Evolutionary conservation across 2,113 vertebrate species (phyloP).

Genomic region (Kryptolebias marmoratus): DNA sequence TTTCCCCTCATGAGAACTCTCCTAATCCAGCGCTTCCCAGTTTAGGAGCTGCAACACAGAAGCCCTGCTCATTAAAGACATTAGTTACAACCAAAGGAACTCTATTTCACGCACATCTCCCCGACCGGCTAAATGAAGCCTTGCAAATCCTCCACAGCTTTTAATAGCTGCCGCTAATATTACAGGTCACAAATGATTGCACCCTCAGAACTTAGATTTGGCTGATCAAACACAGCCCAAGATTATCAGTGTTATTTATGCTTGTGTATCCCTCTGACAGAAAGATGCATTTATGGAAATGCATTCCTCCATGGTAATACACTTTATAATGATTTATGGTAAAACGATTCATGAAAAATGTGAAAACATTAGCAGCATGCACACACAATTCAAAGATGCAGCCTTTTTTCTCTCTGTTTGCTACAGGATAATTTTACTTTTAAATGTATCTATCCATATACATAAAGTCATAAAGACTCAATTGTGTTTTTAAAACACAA

Average conservation of each 20-base stretch:
- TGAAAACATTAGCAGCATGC: conserved; percentile 34
- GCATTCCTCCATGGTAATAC: conserved; percentile 69
- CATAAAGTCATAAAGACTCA: conserved; percentile 8
- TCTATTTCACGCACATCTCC: conserved; percentile 78
- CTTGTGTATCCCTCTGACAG: conserved; percentile 70
- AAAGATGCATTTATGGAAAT: conserved; percentile 76
- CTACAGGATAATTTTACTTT: conserved; percentile 25
- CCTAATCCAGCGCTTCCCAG: conserved; percentile 68
- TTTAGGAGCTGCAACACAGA: conserved; percentile 67
- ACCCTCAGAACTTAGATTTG: conserved; percentile 64
- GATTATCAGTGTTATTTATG: conserved; percentile 79
- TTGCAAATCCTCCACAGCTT: conserved; percentile 74
- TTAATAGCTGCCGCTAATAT: conserved; percentile 78
- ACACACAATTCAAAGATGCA: conserved; percentile 33
- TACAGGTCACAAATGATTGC: conserved; percentile 75
- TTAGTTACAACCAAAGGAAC: conserved; percentile 79
- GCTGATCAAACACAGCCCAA: conserved; percentile 75
- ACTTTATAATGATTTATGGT: conserved; percentile 77
- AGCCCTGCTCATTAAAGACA: conserved; percentile 68
- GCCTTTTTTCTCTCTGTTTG: conserved; percentile 17
- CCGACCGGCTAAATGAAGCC: conserved; percentile 76
- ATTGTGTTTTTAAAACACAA: conserved; percentile 10
- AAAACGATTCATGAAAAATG: conserved; percentile 53
- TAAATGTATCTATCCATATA: conserved; percentile 23
- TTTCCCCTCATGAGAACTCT: conserved; percentile 66